Conservation (phyloP, 2,113 vertebrate species). For the Candoia aspera region DNA sequence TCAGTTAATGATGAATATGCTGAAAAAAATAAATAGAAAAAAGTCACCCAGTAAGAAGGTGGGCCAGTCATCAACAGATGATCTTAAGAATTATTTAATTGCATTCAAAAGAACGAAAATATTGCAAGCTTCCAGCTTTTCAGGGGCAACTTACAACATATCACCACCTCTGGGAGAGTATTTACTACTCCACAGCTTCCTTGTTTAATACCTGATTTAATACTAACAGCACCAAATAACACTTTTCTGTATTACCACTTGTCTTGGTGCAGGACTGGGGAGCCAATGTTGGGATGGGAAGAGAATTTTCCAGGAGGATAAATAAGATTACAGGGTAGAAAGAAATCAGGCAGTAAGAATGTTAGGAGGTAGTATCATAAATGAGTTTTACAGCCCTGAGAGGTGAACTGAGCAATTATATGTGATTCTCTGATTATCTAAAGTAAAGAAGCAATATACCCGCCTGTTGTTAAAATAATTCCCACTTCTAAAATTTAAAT, state of each 20-base stretch:
- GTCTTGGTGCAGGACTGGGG: neutral
- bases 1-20: neutral
- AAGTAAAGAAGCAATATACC: neutral
- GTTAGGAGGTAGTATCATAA: neutral
- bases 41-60: slow-evolving; percentile 1
- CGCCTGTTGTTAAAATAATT: neutral
- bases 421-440: neutral
- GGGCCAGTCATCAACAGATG: neutral
- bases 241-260: neutral
- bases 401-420: neutral
- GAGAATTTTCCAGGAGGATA: neutral
- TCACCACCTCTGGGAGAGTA: neutral
- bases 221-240: neutral
- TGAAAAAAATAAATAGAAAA: slow-evolving; percentile 30
- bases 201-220: neutral
- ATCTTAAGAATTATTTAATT: neutral
- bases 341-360: neutral
- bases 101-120: neutral
- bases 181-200: neutral
- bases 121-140: neutral
- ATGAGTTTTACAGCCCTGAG: neutral
- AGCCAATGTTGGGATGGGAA: neutral
- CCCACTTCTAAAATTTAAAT: neutral
- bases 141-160: neutral
- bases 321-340: neutral